A percentile compares a stretch with the other conserved stretches of the same genome.
Conservation (phyloP, 2,797 vertebrate species). For the Clarias laeviceps region DNA sequence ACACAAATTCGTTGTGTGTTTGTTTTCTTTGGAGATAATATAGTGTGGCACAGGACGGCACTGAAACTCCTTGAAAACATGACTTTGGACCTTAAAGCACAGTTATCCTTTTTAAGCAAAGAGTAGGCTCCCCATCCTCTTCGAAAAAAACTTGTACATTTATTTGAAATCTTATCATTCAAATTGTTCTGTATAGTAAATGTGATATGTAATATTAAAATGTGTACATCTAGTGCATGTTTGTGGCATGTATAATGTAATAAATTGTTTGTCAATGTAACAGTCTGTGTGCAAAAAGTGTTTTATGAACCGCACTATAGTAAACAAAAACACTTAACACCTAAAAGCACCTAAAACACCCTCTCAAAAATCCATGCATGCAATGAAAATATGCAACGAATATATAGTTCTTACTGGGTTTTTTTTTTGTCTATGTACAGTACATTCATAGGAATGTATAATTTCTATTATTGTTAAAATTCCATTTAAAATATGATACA, state of each 20-base stretch:
- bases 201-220: slow-evolving; percentile 82
- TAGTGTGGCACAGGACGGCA: slow-evolving; percentile 66
- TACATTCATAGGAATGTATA: not conserved
- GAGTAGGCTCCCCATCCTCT: slow-evolving; percentile 44
- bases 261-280: slow-evolving; percentile 82
- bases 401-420: not conserved
- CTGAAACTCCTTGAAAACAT: slow-evolving; percentile 73
- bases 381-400: not conserved
- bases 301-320: slow-evolving; percentile 34
- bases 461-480: not conserved
- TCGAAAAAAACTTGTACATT: slow-evolving; percentile 38
- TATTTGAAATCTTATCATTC: slow-evolving; percentile 59
- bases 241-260: slow-evolving; percentile 96
- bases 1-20: slow-evolving; percentile 45
- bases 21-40: slow-evolving; percentile 62
- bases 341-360: not conserved
- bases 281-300: slow-evolving; percentile 27
- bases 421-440: not conserved
- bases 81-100: slow-evolving; percentile 72
- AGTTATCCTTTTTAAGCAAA: slow-evolving; percentile 64
- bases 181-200: slow-evolving; percentile 82
- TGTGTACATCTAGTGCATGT: slow-evolving; percentile 92
- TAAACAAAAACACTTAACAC: not conserved
- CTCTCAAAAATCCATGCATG: not conserved
- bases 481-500: not conserved